A percentile compares a stretch with the other conserved stretches of the same genome.
These are phyloP conservation scores for Anseranas semipalmata DNA, from an alignment of 2,113 vertebrate genomes.

Conservation along the genomic window DNA sequence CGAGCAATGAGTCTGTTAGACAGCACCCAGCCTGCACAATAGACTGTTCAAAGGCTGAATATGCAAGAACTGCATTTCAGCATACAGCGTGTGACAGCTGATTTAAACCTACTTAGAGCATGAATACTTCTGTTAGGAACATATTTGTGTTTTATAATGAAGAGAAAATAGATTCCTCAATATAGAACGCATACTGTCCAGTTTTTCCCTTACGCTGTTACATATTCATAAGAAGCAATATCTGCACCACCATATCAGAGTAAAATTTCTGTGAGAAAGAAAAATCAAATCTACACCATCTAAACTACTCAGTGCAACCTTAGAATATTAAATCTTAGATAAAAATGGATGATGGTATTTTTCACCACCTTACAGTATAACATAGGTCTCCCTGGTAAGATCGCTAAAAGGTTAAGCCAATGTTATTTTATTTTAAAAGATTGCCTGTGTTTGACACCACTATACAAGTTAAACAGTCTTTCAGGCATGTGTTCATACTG, in stretches of 20 bases:
- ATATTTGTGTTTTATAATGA: constrained; percentile 19
- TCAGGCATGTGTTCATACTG: background rate
- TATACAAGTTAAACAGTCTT: background rate
- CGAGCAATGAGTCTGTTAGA: background rate
- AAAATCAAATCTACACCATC: background rate
- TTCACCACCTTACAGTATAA: background rate
- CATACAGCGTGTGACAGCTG: background rate
- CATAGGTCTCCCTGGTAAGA: background rate
- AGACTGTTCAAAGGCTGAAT: background rate
- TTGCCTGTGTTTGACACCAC: background rate
- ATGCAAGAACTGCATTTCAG: background rate
- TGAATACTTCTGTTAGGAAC: background rate
- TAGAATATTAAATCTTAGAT: background rate
- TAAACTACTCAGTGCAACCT: background rate
- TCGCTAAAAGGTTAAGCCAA: background rate
- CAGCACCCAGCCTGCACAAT: background rate
- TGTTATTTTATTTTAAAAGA: background rate
- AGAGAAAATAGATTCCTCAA: constrained; percentile 40
- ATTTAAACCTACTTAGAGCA: constrained; percentile 1
- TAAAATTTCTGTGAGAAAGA: background rate
- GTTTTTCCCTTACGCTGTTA: constrained; percentile 21
- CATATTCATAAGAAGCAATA: constrained; percentile 40
- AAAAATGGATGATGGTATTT: background rate
- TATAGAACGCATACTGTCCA: constrained; percentile 22
- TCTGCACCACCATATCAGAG: background rate